Evolutionary conservation across 35 echinoderm and acorn worm genomes (phyloP), one percentile per base, ranked within the genome.

Genomic region (Ophiothrix spiculata): DNA sequence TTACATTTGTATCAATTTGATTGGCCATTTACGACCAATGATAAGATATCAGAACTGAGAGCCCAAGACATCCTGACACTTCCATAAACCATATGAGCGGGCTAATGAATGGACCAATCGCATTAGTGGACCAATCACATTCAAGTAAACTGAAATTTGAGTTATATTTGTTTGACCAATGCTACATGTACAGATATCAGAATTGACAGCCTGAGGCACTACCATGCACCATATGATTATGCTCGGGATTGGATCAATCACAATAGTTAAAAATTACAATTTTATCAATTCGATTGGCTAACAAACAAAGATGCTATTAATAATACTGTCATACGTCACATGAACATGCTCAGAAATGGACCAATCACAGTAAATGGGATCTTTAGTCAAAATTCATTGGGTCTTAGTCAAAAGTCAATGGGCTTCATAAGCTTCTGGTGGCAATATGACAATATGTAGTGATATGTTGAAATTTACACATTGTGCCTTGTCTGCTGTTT

Each of bases 21-120:
- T n/a, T n/a, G n/a, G n/a, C n/a, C n/a, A n/a, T n/a, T n/a, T n/a
- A n/a, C n/a, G n/a, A n/a, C n/a, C n/a, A n/a, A n/a, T n/a, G n/a
- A n/a, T n/a, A n/a, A n/a, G 95, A 84, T 2, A 98, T 85, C 13
- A 88, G 54, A 12, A 98, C 91, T 4, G 91, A 88, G 1, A 98
- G 77, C 12, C 95, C 95, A 4, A 98, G 89, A 74, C 88, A 88
- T 17, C 95, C 91, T 81, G 91, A 91, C 17, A 93, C 46, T 29
- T 84, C 78, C 46, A 93, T 94, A 23, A 75, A 90, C 91, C 90
- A 88, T 31, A 98, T 87, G 12, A 91, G 39, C 17, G 49, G 69
- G 31, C 74, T 79, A 76, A 98, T 42, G 10, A 94, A 36, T 15
- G 95, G 95, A n/a, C n/a, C n/a, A n/a, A n/a, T n/a, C n/a, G n/a